phyloP scores from a whole-genome alignment of 2,113 vertebrate species.

The Pelusios castaneus region DNA sequence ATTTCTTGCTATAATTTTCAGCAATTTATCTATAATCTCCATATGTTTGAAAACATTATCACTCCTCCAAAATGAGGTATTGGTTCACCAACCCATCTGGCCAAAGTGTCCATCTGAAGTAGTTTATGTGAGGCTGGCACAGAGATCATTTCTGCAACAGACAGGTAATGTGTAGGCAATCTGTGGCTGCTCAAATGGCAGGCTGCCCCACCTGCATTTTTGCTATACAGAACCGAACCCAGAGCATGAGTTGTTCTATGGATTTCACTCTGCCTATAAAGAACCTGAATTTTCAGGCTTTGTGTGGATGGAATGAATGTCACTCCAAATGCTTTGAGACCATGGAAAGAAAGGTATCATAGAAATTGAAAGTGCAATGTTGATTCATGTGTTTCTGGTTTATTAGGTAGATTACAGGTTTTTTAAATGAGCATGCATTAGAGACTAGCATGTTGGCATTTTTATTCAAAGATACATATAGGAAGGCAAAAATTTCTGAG shows the following conservation, averaged over 20 bases:
- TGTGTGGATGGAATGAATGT: neutral
- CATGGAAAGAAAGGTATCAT: neutral
- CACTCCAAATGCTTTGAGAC: neutral
- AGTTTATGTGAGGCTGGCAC: neutral
- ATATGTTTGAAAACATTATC: conserved; percentile 35
- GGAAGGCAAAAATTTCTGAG: conserved; percentile 9
- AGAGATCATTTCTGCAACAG: neutral
- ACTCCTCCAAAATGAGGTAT: neutral
- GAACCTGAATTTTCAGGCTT: neutral
- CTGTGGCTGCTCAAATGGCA: neutral
- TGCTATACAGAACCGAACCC: neutral
- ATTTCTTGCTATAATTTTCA: conserved; percentile 60
- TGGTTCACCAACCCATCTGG: neutral
- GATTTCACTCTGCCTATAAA: neutral
- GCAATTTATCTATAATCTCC: conserved; percentile 57
- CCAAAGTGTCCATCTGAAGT: neutral
- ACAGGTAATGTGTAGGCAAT: neutral
- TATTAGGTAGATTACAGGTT: neutral
- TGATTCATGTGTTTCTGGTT: neutral
- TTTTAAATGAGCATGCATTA: neutral
- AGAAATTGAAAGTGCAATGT: neutral
- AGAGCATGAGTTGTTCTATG: neutral
- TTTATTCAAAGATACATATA: neutral
- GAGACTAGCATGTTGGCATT: neutral
- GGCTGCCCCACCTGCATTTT: neutral